phyloP scores from a whole-genome alignment of 2,888 invertebrate genomes.

The Metallyticus violacea region DNA sequence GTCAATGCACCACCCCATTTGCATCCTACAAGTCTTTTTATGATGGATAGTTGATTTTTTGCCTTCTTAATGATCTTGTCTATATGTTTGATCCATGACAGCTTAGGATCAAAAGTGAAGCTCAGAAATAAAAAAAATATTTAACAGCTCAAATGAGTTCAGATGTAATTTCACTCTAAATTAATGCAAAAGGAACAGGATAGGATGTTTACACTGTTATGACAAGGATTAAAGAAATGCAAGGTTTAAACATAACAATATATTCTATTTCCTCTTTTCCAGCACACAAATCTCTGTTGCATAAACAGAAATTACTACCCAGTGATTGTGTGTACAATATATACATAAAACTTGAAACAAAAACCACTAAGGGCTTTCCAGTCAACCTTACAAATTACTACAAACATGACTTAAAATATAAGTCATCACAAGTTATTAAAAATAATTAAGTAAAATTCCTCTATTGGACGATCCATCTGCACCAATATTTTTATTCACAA shows the following conservation, averaged over 20 bases:
- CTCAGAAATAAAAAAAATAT: no score
- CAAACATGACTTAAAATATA: not conserved
- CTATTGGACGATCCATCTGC: not conserved
- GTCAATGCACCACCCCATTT: no score
- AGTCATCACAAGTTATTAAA: not conserved
- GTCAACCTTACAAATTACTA: not conserved
- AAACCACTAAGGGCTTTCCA: not conserved
- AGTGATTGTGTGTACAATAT: not conserved
- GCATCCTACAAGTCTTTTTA: no score
- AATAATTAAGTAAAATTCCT: not conserved
- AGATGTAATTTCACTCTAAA: no score
- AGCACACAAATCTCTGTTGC: not conserved
- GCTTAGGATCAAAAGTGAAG: no score
- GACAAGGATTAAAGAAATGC: no score
- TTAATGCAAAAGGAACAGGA: no score
- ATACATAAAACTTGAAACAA: not conserved
- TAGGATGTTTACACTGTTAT: no score
- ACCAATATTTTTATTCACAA: not conserved
- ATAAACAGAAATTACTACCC: not conserved
- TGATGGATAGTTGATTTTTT: no score
- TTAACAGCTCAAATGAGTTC: no score
- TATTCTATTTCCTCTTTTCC: not conserved
- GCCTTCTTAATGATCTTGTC: no score
- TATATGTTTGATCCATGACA: no score
- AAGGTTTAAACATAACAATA: not conserved